Evolutionary conservation across 2,888 invertebrate species (phyloP), one percentile per base, ranked within the genome.

Genomic region (Lucinisca nassula): DNA sequence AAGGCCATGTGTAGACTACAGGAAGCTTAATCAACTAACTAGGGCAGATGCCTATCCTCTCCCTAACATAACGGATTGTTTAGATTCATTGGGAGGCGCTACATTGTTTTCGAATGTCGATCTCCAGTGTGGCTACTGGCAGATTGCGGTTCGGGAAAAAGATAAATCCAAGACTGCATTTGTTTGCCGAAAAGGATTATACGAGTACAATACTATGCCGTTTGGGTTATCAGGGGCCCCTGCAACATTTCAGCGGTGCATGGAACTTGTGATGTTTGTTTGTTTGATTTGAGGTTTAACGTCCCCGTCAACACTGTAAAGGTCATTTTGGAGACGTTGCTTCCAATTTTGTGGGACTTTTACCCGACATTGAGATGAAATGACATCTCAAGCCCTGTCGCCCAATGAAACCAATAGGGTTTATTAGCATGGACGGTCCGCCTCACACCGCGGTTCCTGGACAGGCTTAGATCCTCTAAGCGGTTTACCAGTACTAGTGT

Each of bases 141-240:
- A 80, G 38, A 58, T 80, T 27, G 51, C 49, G 14, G 58, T 80
- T 37, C 51, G 51, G 27, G 70, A 80, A 35, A 74, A 37, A 37
- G 73, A 83, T 30, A 78, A 49, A 38, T 21, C 78, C 0, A 83
- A 83, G 40, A 73, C 77, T 27, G 77, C 83, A 12, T 83, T 79
- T 61, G 76, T 51, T 2, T 72, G 49, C 32, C 4, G 79, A 37
- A 79, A 40, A 24, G 51, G 79, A 0, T 35, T 79, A 14, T 79
- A 45, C 14, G 49, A 79, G 45, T 72, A 45, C 17, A 79, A 70
- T 6, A 24, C n/a, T 0, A 40, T 79, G 30, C 79, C 79, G 3
- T 79, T 79, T n/a, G 79, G 79, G 17, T n/a, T 79, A 30, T 79
- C 27, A 6, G 49, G 49, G 17, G 72, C 79, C 6, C 72, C 55